These are phyloP conservation scores for Drosophila dives DNA, from an alignment of 2,888 invertebrate species.

Conservation along the genomic window DNA sequence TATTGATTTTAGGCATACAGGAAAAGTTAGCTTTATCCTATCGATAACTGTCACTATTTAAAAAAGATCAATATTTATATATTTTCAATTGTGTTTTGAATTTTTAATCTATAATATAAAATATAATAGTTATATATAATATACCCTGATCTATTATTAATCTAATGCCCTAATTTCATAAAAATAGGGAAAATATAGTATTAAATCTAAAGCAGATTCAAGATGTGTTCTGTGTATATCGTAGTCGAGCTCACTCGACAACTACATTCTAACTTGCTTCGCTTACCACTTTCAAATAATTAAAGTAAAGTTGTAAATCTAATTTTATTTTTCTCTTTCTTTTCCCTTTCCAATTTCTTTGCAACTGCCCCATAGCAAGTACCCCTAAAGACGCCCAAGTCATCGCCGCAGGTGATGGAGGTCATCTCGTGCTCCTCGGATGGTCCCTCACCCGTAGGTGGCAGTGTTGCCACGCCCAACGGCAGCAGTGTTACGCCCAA, in stretches of 20 bases:
- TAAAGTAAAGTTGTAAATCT: not conserved
- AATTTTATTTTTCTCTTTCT: not conserved
- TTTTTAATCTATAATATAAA: too few species aligned
- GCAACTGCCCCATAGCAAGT: slow-evolving; percentile 69
- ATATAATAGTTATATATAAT: too few species aligned
- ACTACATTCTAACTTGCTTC: too few species aligned
- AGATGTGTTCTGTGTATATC: not conserved
- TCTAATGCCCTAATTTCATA: too few species aligned
- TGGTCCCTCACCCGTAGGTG: slow-evolving; percentile 83
- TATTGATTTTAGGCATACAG: not conserved
- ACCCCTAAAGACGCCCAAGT: slow-evolving; percentile 85
- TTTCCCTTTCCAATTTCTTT: too few species aligned
- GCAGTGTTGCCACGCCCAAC: slow-evolving; percentile 58
- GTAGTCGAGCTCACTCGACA: not conserved
- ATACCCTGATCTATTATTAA: too few species aligned
- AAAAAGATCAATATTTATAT: too few species aligned
- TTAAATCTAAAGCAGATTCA: not conserved
- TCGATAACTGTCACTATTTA: not conserved
- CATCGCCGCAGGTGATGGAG: slow-evolving; percentile 85
- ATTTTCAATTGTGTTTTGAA: too few species aligned
- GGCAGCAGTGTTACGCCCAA: slow-evolving; percentile 82
- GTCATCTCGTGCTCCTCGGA: slow-evolving; percentile 85
- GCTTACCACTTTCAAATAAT: too few species aligned
- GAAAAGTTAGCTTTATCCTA: not conserved
- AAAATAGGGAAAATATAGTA: not conserved